phyloP scores from a whole-genome alignment of 2,888 invertebrate genomes.

The Ecliptopera silaceata region DNA sequence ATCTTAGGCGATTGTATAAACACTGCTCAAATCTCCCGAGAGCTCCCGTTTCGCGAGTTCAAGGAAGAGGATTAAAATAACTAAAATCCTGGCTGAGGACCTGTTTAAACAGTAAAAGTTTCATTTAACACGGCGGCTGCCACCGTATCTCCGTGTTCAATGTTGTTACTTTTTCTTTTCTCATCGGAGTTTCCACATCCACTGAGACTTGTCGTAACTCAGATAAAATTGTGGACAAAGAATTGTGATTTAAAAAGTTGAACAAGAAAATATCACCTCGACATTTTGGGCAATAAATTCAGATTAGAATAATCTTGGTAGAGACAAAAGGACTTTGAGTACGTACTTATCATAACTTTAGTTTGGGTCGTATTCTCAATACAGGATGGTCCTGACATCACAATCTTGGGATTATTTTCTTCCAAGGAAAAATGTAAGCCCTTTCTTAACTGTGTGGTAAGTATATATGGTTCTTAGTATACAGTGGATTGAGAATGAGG shows the following conservation, averaged over 20 bases:
- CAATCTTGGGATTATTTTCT: not conserved
- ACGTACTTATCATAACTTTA: not conserved
- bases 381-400: not conserved
- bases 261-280: constrained; percentile 29
- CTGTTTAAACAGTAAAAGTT: constrained; percentile 34
- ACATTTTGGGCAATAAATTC: constrained; percentile 19
- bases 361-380: not conserved
- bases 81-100: constrained; percentile 2
- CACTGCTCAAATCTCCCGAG: not conserved
- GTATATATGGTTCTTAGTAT: not conserved
- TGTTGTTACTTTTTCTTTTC: constrained; percentile 40
- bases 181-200: constrained; percentile 39
- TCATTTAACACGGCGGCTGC: constrained; percentile 36
- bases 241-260: constrained; percentile 39
- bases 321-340: constrained; percentile 5
- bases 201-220: constrained; percentile 35
- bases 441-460: not conserved
- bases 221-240: constrained; percentile 38
- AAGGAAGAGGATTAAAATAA: not conserved
- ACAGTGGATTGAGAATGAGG: not conserved
- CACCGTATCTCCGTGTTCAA: constrained; percentile 39
- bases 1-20: no score
- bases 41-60: not conserved
- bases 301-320: constrained; percentile 13
- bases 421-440: not conserved